Percentiles rank a stretch among this genome's conserved stretches.
phyloP scores from a whole-genome alignment of 2,888 invertebrate genomes.

The Tenthredo mesomela region DNA sequence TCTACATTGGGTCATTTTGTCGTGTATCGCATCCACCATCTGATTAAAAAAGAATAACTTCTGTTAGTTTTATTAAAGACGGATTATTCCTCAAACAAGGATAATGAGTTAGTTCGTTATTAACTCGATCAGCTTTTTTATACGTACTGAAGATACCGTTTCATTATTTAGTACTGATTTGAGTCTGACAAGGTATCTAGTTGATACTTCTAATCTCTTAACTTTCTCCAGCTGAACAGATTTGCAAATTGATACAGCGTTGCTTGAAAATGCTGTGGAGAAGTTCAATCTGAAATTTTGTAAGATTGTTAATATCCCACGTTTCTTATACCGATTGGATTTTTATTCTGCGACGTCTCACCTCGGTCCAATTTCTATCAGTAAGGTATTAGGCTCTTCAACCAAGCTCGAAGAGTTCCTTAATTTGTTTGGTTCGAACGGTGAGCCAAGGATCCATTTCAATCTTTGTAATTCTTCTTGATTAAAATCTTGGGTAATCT shows the following conservation, averaged over 20 bases:
- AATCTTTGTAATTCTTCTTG: constrained; percentile 83
- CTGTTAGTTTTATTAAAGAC: constrained; percentile 17
- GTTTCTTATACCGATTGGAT: constrained; percentile 51
- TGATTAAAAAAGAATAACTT: constrained; percentile 71
- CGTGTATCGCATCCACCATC: constrained; percentile 86
- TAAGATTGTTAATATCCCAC: neutral
- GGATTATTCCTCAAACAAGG: neutral
- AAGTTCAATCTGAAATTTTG: constrained; percentile 88
- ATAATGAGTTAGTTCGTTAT: neutral
- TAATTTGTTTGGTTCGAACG: constrained; percentile 83
- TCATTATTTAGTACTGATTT: constrained; percentile 74
- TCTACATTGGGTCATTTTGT: constrained; percentile 95
- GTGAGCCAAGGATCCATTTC: constrained; percentile 89
- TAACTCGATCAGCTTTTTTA: neutral
- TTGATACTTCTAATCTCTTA: constrained; percentile 89
- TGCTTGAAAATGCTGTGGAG: constrained; percentile 97
- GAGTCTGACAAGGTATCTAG: constrained; percentile 86
- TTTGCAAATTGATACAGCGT: constrained; percentile 96
- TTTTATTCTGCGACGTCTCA: constrained; percentile 69
- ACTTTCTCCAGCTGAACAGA: constrained; percentile 89
- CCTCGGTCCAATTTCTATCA: constrained; percentile 96
- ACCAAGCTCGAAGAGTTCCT: constrained; percentile 77
- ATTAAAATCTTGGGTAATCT: constrained; percentile 79
- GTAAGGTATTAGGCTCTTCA: constrained; percentile 70
- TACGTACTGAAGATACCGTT: constrained; percentile 68